Conservation (phyloP, 2,113 vertebrate genomes). For the Nerophis ophidion region DNA sequence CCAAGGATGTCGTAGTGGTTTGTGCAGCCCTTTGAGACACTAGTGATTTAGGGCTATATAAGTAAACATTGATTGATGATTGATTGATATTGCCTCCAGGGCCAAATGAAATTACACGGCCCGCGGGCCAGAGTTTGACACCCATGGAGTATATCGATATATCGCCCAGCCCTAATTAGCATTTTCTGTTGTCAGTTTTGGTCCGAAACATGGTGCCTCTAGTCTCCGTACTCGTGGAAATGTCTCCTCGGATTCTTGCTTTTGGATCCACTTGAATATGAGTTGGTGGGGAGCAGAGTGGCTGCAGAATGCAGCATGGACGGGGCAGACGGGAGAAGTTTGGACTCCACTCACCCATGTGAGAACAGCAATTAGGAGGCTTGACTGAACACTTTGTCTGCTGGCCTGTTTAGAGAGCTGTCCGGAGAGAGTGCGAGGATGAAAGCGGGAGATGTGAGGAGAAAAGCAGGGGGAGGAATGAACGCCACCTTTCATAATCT, state of each 20-base stretch:
- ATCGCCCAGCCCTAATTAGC: too few species aligned
- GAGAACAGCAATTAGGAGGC: constrained; percentile 66
- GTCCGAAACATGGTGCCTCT: constrained; percentile 10
- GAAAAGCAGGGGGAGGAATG: constrained; percentile 46
- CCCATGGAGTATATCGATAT: too few species aligned
- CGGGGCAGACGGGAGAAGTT: constrained; percentile 64
- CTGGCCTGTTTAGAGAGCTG: constrained; percentile 67
- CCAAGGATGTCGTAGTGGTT: too few species aligned
- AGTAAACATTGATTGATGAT: too few species aligned
- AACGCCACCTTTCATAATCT: constrained; percentile 65
- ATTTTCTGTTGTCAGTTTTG: constrained; percentile 33
- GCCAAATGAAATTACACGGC: too few species aligned
- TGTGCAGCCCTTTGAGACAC: too few species aligned
- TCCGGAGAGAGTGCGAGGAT: constrained; percentile 38
- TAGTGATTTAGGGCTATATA: too few species aligned
- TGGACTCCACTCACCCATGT: constrained; percentile 69
- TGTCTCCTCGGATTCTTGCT: not conserved
- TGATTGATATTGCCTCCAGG: too few species aligned
- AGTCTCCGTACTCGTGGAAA: constrained; percentile 10
- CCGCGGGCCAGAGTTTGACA: too few species aligned
- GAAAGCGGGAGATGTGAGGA: constrained; percentile 61
- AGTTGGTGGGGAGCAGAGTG: constrained; percentile 27
- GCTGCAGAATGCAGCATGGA: constrained; percentile 49
- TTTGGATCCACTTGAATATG: constrained; percentile 16
- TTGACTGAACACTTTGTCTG: constrained; percentile 73